Evolutionary conservation across 2,888 invertebrate genomes (phyloP), one percentile per base, ranked within the genome.

Genomic region (Drosophila paranaensis): DNA sequence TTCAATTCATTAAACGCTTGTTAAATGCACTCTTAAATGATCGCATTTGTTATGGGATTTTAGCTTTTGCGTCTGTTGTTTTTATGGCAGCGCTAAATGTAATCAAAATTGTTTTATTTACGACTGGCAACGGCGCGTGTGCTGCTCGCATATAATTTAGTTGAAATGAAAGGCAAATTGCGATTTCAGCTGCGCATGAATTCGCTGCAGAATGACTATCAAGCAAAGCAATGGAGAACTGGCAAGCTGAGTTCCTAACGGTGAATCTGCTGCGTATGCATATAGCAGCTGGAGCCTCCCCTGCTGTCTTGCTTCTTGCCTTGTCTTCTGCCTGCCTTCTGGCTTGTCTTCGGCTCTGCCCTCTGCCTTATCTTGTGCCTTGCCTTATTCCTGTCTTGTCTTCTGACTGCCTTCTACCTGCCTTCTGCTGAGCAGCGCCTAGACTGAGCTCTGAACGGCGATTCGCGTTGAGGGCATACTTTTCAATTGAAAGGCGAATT

Each of bases 271-370:
- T 33, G 8, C 27, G 33, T 8, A 8, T 33, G 33, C 58, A 39
- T 55, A 39, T 48, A 27, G 9, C 48, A 20, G 20, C 27, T 39
- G 35, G 45, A 43, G 55, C 66, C 62, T 57, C 57, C 8, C 33
- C 33, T 27, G 27, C 4, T 27, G 27, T 20, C 20, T 20, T 20
- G 20, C 20, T 20, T 20, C 20, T 20, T 20, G 20, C 20, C 1
- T 20, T 2, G 20, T 1, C 20, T 20, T 20, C 20, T 20, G 20
- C 20, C 20, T 20, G 20, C 20, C 20, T 20, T 20, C 20, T 20
- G 20, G 20, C 20, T 20, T 20, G 20, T 20, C 20, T 20, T 20
- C 20, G 1, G 20, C 20, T 1, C 20, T 20, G 20, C 20, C 20
- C 2, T 20, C 20, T 20, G 20, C 20, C 20, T 20, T 20, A 2